Percentiles rank a stretch among this genome's conserved stretches.
Conservation (phyloP, 2,113 vertebrate genomes). For the Limnothrissa miodon region DNA sequence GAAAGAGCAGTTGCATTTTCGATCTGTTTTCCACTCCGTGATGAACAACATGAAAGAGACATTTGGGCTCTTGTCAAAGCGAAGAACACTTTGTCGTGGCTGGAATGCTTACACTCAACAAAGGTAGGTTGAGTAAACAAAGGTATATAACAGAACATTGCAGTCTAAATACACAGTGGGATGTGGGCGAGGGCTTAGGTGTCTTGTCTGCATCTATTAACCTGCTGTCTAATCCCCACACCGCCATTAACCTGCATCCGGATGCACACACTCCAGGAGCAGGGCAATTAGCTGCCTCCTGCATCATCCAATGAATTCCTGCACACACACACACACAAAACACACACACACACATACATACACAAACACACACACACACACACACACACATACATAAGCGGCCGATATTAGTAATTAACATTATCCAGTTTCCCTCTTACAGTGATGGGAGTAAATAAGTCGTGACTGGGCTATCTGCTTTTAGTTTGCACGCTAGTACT, state of each 20-base stretch:
- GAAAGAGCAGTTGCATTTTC: too few species aligned
- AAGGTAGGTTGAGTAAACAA: neutral
- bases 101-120: neutral
- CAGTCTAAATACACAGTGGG: neutral
- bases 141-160: neutral
- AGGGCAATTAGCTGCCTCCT: neutral
- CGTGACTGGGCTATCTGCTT: neutral
- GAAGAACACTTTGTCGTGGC: neutral
- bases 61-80: too few species aligned
- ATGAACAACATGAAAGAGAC: too few species aligned
- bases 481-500: too few species aligned
- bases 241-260: neutral
- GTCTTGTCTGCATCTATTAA: neutral
- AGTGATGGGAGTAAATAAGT: neutral
- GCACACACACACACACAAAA: neutral
- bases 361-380: neutral
- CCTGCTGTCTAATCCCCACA: neutral
- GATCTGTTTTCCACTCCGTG: too few species aligned
- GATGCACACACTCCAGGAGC: neutral
- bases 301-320: neutral
- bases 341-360: neutral
- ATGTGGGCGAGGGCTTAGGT: neutral
- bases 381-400: neutral
- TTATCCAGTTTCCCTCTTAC: neutral
- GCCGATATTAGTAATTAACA: neutral